phyloP scores from a whole-genome alignment of 2,797 vertebrate species.

The Esox masquinongy region DNA sequence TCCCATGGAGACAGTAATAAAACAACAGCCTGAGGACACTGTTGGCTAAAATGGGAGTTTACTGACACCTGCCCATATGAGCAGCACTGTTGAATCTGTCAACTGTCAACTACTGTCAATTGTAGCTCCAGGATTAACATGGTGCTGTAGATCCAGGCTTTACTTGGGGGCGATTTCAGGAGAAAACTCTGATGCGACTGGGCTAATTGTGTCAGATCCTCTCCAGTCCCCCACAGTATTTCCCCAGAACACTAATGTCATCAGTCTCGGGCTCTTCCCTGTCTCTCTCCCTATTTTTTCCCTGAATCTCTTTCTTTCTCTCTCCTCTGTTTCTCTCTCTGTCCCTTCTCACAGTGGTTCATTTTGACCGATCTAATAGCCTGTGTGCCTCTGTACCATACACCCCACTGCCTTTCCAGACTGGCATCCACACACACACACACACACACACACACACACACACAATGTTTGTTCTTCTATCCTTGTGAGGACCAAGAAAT shows the following conservation, averaged over 20 bases:
- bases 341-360: background rate
- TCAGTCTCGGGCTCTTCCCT: slow-evolving; percentile 4
- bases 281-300: slow-evolving; percentile 25
- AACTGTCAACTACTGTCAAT: too few species aligned
- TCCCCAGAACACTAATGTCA: slow-evolving; percentile 34
- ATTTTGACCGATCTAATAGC: slow-evolving; percentile 5
- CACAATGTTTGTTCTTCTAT: too few species aligned
- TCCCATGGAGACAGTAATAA: slow-evolving; percentile 49
- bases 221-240: slow-evolving; percentile 21
- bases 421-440: slow-evolving; percentile 17
- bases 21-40: slow-evolving; percentile 20
- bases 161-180: too few species aligned
- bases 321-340: background rate
- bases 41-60: too few species aligned
- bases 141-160: too few species aligned
- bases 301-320: background rate
- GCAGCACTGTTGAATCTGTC: too few species aligned
- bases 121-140: too few species aligned
- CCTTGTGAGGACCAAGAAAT: too few species aligned
- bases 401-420: slow-evolving; percentile 46
- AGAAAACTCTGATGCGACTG: too few species aligned
- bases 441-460: background rate
- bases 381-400: slow-evolving; percentile 26
- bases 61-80: too few species aligned
- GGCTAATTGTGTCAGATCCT: background rate